Evolutionary conservation across 2,888 invertebrate genomes (phyloP).

Genomic region (Platerodrilus igneus): DNA sequence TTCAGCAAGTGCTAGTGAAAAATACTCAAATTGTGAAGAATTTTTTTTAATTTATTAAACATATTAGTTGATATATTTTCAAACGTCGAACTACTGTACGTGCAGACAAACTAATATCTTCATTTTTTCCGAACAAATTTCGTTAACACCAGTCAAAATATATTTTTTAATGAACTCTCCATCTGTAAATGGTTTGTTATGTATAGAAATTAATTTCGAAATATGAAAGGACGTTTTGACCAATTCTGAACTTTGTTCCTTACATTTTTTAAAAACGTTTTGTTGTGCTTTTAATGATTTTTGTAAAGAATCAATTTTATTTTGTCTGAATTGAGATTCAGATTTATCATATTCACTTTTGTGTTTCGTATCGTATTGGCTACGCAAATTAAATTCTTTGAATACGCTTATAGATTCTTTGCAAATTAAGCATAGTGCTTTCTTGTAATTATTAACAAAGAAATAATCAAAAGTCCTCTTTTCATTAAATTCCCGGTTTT

Average conservation of each 20-base stretch:
- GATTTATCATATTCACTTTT: slow-evolving; percentile 13
- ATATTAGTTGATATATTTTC: slow-evolving; percentile 9
- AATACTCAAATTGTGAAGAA: no score
- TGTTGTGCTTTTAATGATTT: slow-evolving; percentile 15
- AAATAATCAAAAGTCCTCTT: slow-evolving; percentile 17
- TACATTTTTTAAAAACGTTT: slow-evolving; percentile 12
- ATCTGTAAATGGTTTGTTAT: no score
- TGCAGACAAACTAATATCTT: no score
- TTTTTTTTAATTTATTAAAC: background rate
- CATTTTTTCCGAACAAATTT: slow-evolving; percentile 8
- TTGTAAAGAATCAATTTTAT: slow-evolving; percentile 16
- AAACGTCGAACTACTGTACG: no score
- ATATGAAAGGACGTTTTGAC: slow-evolving; percentile 14
- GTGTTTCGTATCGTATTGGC: slow-evolving; percentile 14
- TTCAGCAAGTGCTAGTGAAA: no score
- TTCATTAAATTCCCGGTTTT: slow-evolving; percentile 17
- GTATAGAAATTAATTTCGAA: no score
- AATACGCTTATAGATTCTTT: slow-evolving; percentile 14
- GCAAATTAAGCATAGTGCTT: slow-evolving; percentile 16
- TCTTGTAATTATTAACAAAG: slow-evolving; percentile 16
- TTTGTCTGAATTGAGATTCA: slow-evolving; percentile 15
- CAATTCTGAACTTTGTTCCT: slow-evolving; percentile 15
- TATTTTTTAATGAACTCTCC: no score
- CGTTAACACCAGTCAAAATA: slow-evolving; percentile 1
- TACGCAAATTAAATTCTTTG: slow-evolving; percentile 11